Evolutionary conservation across 2,888 invertebrate species (phyloP), one percentile per base, ranked within the genome.

Genomic region (Cheilosia impressa): DNA sequence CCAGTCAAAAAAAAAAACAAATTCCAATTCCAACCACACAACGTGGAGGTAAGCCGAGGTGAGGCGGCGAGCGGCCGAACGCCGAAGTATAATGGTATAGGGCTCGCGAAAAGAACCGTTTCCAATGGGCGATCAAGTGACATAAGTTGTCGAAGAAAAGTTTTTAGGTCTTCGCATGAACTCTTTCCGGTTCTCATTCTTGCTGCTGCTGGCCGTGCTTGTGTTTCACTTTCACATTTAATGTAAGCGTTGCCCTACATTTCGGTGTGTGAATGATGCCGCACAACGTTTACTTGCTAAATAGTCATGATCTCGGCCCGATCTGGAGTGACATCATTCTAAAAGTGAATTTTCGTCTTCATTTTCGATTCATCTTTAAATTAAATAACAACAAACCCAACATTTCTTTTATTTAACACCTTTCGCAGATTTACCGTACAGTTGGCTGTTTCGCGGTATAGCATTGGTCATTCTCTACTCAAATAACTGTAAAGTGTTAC

Each of bases 361-460:
- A 85, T 80, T 85, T 85, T 85, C 85, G 80, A 80, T 85, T 80
- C 75, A 43, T 75, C 62, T 72, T 52, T 38, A 85, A 85, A 85
- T 85, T 85, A 85, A 80, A 85, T 80, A 85, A 76, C 76, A 90
- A 91, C 79, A 47, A 65, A 71, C 17, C 43, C 53, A 69, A 65
- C 63, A 53, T 60, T 84, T 79, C 52, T 71, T 79, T 68, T 58
- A 73, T 69, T 84, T 84, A 84, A 47, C 79, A 84, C 84, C 79
- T 84, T 47, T 52, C 62, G 63, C 53, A 53, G 62, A 53, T 63
- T 22, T 5, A 73, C 68, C 68, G 38, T 68, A 63, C 13, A 5
- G 45, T 27, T 45, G 34, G 45, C 34, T 45, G 53, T 2, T 47
- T 13, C 15, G 31, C 27, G 58, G 22, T 41, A 19, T 19, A 22